Evolutionary conservation across 2,797 vertebrate species (phyloP).

Genomic region (Hydrolagus colliei): DNA sequence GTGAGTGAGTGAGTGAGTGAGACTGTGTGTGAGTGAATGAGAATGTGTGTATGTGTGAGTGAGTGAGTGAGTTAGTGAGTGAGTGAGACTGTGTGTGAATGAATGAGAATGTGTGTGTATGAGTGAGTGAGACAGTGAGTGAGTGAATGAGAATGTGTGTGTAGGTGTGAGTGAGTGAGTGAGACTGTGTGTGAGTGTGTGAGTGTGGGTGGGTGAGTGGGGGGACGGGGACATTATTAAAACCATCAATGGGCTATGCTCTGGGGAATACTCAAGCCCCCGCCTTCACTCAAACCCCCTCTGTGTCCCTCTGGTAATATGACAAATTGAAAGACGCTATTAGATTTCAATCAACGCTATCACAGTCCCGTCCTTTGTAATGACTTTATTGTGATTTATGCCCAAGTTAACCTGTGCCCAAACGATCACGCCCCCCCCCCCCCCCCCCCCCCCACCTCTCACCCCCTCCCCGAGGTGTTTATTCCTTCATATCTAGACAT

Average conservation of each 20-base stretch:
- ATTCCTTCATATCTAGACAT: too few relatives aligned
- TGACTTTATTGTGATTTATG: slow-evolving; percentile 59
- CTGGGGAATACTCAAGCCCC: slow-evolving; percentile 42
- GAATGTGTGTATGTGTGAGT: too few relatives aligned
- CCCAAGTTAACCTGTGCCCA: slow-evolving; percentile 49
- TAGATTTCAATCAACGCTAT: slow-evolving; percentile 61
- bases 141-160: too few relatives aligned
- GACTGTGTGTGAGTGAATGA: too few relatives aligned
- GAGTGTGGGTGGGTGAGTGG: not conserved
- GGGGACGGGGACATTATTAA: slow-evolving; percentile 66
- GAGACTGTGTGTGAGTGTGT: too few relatives aligned
- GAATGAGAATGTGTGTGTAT: too few relatives aligned
- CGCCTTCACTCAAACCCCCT: slow-evolving; percentile 25
- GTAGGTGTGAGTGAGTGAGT: too few relatives aligned
- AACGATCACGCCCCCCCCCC: not conserved
- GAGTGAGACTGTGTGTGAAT: too few relatives aligned
- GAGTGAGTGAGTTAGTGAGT: too few relatives aligned
- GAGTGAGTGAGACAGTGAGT: too few relatives aligned
- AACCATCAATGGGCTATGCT: slow-evolving; percentile 62
- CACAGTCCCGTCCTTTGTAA: slow-evolving; percentile 53
- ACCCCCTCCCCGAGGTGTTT: not conserved
- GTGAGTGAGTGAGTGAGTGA: too few relatives aligned
- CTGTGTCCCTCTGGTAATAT: slow-evolving; percentile 43
- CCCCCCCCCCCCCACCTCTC: not conserved
- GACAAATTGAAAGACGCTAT: slow-evolving; percentile 42